Base-by-base conservation (phyloP, 2,888 invertebrate genomes). In the Dermolepida albohirtum region DNA sequence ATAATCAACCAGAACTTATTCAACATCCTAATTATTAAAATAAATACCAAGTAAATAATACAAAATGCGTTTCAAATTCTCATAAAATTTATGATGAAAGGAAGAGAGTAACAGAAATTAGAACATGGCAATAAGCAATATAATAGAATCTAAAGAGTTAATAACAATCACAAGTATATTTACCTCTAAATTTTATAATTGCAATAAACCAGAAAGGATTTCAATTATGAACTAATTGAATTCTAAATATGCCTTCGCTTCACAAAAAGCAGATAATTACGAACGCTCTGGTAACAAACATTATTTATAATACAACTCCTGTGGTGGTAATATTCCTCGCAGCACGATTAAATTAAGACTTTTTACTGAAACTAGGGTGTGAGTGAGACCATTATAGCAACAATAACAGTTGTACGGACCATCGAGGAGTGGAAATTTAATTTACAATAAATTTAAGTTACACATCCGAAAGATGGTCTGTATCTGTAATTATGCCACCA, bases 401-500 rank as follows among this genome's bases (percentile, higher is more conserved):
- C 47, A 14, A 40, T 59, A 59, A 44, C 44, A 29, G 44, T 27
- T 11, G 27, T 16, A 47, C 59, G 44, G 59, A 14, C 43, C 44
- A 55, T 29, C 27, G 59, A 59, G 59, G 43, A n/a, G 44, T 44
- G 11, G 59, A 59, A 59, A 59, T 40, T 59, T 59, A 59, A 59
- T 59, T 59, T 59, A 44, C 59, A 59, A 59, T 59, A 59, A 59
- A 59, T 59, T 29, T 43, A 59, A 59, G 43, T 59, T 59, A 44
- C 44, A 59, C 59, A 44, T 59, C 59, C 59, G 44, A 10, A 7
- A 34, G 59, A 44, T 59, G 44, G 44, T 59, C 43, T 59, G 59
- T 59, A 59, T 59, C 59, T 44, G 29, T 29, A 59, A 59, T 59
- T 59, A 44, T 44, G 27, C 44, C 22, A 47, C 14, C 41, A 29